These are phyloP conservation scores for Caenorhabditis brenneri DNA, from an alignment of 1,140 invertebrate genomes.

Conservation along the genomic window DNA sequence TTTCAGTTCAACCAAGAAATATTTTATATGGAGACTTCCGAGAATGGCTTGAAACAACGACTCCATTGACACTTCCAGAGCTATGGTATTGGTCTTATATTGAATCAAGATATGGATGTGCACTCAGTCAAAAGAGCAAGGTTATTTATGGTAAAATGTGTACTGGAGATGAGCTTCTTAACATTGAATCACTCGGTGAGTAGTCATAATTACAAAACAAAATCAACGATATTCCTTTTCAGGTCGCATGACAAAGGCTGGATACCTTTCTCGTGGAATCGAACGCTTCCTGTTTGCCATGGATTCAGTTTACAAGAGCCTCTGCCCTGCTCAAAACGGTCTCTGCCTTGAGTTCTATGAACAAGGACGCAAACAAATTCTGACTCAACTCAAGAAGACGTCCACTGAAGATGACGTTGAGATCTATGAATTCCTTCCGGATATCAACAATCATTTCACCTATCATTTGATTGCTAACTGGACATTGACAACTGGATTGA, in stretches of 20 bases:
- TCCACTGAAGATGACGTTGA: constrained; percentile 64
- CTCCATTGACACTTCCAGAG: constrained; percentile 65
- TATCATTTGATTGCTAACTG: constrained; percentile 65
- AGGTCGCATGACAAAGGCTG: constrained; percentile 65
- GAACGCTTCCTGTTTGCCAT: constrained; percentile 63
- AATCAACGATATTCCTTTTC: constrained; percentile 14
- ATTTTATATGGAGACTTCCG: constrained; percentile 60
- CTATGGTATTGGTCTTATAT: constrained; percentile 67
- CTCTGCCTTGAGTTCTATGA: constrained; percentile 64
- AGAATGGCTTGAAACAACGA: constrained; percentile 60
- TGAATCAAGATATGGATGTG: constrained; percentile 65
- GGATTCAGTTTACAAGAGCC: constrained; percentile 54
- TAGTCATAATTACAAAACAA: background rate
- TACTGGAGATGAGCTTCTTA: constrained; percentile 65
- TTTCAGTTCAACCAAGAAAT: constrained; percentile 67
- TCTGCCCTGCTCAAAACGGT: constrained; percentile 58
- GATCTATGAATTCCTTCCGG: constrained; percentile 57
- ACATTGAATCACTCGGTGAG: constrained; percentile 56
- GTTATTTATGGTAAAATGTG: constrained; percentile 65
- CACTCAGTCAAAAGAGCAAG: constrained; percentile 58
- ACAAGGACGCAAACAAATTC: constrained; percentile 61
- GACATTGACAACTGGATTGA: constrained; percentile 51
- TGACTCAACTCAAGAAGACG: constrained; percentile 58
- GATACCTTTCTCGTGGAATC: constrained; percentile 62
- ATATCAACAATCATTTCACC: constrained; percentile 47